These are phyloP conservation scores for Pogonus chalceus DNA, from an alignment of 1,140 invertebrate species.

Conservation along the genomic window DNA sequence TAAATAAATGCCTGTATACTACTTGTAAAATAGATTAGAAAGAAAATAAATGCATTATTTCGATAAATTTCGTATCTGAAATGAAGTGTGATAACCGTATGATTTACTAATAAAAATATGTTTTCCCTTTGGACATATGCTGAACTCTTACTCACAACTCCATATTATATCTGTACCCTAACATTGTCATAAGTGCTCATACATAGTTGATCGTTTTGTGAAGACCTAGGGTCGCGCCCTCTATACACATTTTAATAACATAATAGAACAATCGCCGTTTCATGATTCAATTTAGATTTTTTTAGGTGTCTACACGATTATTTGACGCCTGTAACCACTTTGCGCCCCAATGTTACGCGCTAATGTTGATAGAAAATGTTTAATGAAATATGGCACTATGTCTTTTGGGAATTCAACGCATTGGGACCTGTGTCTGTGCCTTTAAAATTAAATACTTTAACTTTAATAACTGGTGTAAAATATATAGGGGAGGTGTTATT, in stretches of 20 bases:
- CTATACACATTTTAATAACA: conserved; percentile 21
- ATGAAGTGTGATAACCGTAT: neutral
- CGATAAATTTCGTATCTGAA: no score
- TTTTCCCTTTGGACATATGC: neutral
- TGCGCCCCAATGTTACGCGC: conserved; percentile 18
- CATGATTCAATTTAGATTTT: conserved; percentile 35
- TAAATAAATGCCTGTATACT: no score
- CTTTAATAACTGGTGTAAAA: conserved; percentile 27
- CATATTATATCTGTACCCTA: conserved; percentile 17
- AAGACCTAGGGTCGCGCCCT: conserved; percentile 28
- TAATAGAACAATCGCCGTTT: conserved; percentile 28
- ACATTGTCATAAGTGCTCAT: conserved; percentile 30
- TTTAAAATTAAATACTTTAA: conserved; percentile 29
- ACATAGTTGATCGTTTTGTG: conserved; percentile 32
- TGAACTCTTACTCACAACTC: conserved; percentile 17
- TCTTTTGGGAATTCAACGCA: conserved; percentile 21
- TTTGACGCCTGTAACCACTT: conserved; percentile 30
- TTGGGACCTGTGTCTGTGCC: neutral
- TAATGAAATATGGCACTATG: conserved; percentile 34
- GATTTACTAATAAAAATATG: neutral
- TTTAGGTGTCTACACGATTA: conserved; percentile 33
- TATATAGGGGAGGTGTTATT: no score
- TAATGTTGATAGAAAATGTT: conserved; percentile 17
- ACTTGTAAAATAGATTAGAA: no score
- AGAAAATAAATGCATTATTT: no score